phyloP scores from a whole-genome alignment of 2,797 vertebrate species.

The Glyptemys insculpta region DNA sequence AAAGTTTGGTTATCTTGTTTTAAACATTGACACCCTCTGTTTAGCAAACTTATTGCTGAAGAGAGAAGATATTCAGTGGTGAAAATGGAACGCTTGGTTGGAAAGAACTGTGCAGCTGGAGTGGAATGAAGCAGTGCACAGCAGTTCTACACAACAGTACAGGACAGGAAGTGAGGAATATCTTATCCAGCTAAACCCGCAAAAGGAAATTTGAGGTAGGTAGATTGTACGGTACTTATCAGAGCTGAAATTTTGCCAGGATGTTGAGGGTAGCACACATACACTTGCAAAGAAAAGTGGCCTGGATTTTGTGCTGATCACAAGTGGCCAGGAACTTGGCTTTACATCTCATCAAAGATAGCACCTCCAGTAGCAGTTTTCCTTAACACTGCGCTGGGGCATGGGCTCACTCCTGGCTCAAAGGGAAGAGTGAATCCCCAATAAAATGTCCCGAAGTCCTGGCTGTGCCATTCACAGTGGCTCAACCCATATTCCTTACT shows the following conservation, averaged over 20 bases:
- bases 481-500: neutral
- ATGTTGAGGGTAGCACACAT: neutral
- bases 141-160: accelerated
- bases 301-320: neutral
- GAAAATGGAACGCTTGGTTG: neutral
- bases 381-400: neutral
- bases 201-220: accelerated
- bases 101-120: neutral
- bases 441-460: neutral
- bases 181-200: neutral
- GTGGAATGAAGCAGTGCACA: neutral
- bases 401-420: accelerated
- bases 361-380: neutral
- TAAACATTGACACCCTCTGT: neutral
- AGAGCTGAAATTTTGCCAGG: neutral
- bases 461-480: neutral
- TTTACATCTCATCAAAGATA: neutral
- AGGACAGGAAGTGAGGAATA: neutral
- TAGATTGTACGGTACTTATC: neutral
- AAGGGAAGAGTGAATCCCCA: neutral
- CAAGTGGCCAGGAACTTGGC: neutral
- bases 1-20: neutral
- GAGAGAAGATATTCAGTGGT: neutral
- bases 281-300: neutral
- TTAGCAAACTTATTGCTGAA: neutral